Evolutionary conservation across 2,113 vertebrate genomes (phyloP), one percentile per base, ranked within the genome.

Genomic region (Nothocercus julius): DNA sequence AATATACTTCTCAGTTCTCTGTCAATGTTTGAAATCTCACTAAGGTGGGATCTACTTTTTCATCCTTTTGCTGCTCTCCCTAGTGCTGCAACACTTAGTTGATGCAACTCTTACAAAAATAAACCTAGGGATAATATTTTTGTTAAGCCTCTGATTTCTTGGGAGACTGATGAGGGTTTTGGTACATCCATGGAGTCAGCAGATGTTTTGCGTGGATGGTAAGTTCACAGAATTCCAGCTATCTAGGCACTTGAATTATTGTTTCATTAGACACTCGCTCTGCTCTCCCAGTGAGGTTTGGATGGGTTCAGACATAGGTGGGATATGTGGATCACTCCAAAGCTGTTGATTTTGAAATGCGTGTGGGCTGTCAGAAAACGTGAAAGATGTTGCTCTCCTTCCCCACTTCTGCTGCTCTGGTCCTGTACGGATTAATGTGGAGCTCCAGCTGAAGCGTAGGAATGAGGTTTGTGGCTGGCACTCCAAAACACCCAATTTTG

Each of bases 101-200:
- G 72, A 78, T 40, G 54, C 59, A 95, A 91, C 16, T 67, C 45
- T 34, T 67, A 80, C 85, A 27, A 92, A 91, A 56, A 44, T 70
- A 32, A 92, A 85, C n/a, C 87, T 30, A 74, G 58, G 78, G 68
- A 16, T 72, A 74, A 62, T 45, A 67, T 67, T 76, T 53, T 25
- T 87, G 67, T 75, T 93, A 89, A 66, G 36, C 27, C 61, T 91
- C 83, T 91, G 85, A 82, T 95, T 96, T 95, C 77, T 58, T 56
- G 68, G 32, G 87, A 94, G 87, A 54, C 40, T 51, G 68, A 47
- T 64, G 70, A 95, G 20, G 6, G 40, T 36, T 93, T 95, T 96
- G 95, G 89, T 84, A 89, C 67, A 70, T 53, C 51, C 38, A 7
- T 67, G 28, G 40, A 91, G 68, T 82, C 82, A 91, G 74, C 59